Evolutionary conservation across 2,113 vertebrate species (phyloP), one percentile per base, ranked within the genome.

Genomic region (Pantherophis guttatus): DNA sequence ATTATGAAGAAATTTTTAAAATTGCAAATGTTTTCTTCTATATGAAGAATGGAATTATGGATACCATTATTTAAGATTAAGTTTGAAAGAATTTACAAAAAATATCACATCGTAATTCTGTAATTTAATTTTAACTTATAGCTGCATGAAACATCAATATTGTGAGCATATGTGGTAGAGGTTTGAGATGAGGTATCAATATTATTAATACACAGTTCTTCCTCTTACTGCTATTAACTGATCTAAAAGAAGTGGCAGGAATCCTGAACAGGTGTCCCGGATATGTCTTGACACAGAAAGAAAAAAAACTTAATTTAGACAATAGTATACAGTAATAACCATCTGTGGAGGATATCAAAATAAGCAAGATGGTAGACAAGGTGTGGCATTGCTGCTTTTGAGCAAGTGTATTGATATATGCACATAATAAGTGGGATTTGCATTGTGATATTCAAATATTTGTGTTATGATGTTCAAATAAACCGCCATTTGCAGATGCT

Each of bases 21-120:
- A 65, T 50, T 48, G 33, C 19, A 57, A 58, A 81, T 57, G 33
- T 6, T 88, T 88, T 91, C 8, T 88, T 33, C 39, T 44, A 33
- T 86, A 48, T 86, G 19, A 57, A 91, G 19, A 29, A 81, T 75
- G 48, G 12, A 90, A 39, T 62, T 62, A 91, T 39, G 39, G 23
- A 48, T 29, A 87, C 85, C n/a, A 65, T 44, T 54, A 65, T 15
- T 87, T 12, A 90, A 87, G 17, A 2, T 44, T 92, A 94, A 92
- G 81, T 12, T 4, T 39, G 91, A 7, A 87, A 17, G 6, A n/a
- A 88, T 29, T 0, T 48, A 91, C 13, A 24, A 0, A 24, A 0
- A 91, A 70, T n/a, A 44, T 87, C 4, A 93, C 26, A 23, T 15
- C 70, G n/a, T 89, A 92, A 3, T 4, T 33, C 55, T 93, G 3